These are phyloP conservation scores for Sphyrna mokarran DNA, from an alignment of 2,113 vertebrate species.

Conservation along the genomic window DNA sequence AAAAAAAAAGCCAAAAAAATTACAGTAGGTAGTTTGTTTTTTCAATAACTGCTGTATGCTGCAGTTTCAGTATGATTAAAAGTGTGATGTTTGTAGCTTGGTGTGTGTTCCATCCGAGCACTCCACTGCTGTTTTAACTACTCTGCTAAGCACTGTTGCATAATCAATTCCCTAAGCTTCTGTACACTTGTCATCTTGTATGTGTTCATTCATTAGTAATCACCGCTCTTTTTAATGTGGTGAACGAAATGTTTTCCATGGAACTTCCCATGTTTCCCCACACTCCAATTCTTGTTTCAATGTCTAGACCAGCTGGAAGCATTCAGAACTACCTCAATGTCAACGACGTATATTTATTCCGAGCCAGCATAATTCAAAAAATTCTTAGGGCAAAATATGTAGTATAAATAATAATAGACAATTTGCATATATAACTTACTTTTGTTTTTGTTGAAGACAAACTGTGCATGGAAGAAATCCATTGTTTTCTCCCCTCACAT, in stretches of 20 bases:
- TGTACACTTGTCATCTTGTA: constrained; percentile 37
- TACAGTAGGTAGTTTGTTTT: constrained; percentile 12
- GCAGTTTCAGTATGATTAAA: constrained; percentile 34
- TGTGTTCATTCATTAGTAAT: constrained; percentile 41
- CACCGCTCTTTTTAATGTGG: constrained; percentile 42
- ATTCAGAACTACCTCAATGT: constrained; percentile 47
- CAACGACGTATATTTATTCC: constrained; percentile 42
- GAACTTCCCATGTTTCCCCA: constrained; percentile 48
- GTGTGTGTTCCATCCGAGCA: neutral
- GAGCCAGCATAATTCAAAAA: constrained; percentile 34
- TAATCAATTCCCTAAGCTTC: constrained; percentile 44
- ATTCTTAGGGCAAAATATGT: neutral
- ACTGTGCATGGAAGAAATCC: constrained; percentile 62
- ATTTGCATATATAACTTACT: constrained; percentile 65
- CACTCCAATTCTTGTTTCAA: constrained; percentile 43
- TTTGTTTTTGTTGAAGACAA: constrained; percentile 60
- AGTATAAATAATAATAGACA: neutral
- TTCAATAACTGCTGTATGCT: neutral
- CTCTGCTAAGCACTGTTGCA: constrained; percentile 36
- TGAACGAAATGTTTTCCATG: constrained; percentile 47
- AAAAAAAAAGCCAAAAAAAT: constrained; percentile 8
- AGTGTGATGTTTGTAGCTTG: constrained; percentile 46
- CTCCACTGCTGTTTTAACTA: constrained; percentile 20
- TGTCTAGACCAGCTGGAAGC: constrained; percentile 47
- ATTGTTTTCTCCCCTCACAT: constrained; percentile 65